These are phyloP conservation scores for Nemotelus nigrinus DNA, from an alignment of 2,888 invertebrate species.

Conservation along the genomic window DNA sequence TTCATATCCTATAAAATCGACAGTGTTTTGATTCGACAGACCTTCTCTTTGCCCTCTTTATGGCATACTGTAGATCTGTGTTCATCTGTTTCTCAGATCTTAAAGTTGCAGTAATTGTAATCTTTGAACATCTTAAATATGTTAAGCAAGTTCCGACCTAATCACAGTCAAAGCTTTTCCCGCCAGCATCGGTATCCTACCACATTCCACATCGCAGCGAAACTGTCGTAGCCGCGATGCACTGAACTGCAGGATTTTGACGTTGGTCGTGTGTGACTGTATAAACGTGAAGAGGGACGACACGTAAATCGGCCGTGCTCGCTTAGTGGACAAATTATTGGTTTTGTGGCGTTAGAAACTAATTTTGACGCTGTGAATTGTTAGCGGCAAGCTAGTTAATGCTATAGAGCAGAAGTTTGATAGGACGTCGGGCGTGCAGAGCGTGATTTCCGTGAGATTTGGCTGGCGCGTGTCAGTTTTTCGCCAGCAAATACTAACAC, in stretches of 20 bases:
- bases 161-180: background rate
- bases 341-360: background rate
- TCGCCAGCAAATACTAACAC: no score
- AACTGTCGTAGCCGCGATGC: background rate
- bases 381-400: background rate
- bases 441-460: background rate
- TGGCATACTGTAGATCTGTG: no score
- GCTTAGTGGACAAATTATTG: background rate
- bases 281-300: slow-evolving; percentile 9
- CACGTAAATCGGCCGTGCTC: background rate
- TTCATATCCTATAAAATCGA: no score
- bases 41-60: no score
- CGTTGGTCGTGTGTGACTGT: slow-evolving; percentile 14
- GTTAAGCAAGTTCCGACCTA: no score
- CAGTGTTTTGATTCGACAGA: no score
- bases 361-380: background rate
- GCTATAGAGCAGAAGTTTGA: background rate
- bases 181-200: background rate
- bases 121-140: no score
- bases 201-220: background rate
- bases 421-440: background rate
- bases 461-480: background rate
- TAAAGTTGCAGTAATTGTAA: no score
- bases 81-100: no score
- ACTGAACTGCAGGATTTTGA: slow-evolving; percentile 32